A percentile compares a stretch with the other conserved stretches of the same genome.
Evolutionary conservation across 2,888 invertebrate species (phyloP).

Genomic region (Barypeithes pellucidus): DNA sequence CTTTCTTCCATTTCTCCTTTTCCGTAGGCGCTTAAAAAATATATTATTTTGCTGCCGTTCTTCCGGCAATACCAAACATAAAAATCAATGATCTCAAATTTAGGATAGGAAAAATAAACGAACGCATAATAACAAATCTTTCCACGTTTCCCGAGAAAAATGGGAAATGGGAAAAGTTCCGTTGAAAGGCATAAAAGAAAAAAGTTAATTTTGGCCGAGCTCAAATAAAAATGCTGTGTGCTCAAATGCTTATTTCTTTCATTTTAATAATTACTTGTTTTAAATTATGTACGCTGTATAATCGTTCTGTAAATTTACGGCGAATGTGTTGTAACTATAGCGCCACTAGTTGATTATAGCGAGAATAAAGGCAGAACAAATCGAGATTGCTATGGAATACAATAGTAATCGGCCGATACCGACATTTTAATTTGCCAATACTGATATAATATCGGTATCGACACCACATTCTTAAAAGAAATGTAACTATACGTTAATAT

Average conservation of each 20-base stretch:
- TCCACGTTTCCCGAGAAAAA: background rate
- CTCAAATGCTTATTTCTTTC: constrained; percentile 1
- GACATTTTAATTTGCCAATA: too few relatives aligned
- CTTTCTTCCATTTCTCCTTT: background rate
- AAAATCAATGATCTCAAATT: constrained; percentile 4
- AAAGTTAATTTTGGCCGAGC: constrained; percentile 3
- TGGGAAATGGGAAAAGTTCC: constrained; percentile 6
- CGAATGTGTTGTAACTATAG: too few relatives aligned
- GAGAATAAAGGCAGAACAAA: too few relatives aligned
- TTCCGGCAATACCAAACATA: constrained; percentile 8
- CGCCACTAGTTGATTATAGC: too few relatives aligned
- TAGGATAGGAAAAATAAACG: background rate
- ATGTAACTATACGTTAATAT: too few relatives aligned
- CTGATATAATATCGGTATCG: too few relatives aligned
- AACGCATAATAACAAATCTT: constrained; percentile 8
- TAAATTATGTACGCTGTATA: too few relatives aligned
- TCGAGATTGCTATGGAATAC: too few relatives aligned
- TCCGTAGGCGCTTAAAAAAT: background rate
- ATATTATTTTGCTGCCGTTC: background rate
- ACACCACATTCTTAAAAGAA: too few relatives aligned
- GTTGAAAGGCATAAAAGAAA: constrained; percentile 5
- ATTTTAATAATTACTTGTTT: too few relatives aligned
- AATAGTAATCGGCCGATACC: too few relatives aligned
- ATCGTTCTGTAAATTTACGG: too few relatives aligned
- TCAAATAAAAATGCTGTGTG: background rate